Evolutionary conservation across 2,113 vertebrate species (phyloP).

Genomic region (Jaculus jaculus): DNA sequence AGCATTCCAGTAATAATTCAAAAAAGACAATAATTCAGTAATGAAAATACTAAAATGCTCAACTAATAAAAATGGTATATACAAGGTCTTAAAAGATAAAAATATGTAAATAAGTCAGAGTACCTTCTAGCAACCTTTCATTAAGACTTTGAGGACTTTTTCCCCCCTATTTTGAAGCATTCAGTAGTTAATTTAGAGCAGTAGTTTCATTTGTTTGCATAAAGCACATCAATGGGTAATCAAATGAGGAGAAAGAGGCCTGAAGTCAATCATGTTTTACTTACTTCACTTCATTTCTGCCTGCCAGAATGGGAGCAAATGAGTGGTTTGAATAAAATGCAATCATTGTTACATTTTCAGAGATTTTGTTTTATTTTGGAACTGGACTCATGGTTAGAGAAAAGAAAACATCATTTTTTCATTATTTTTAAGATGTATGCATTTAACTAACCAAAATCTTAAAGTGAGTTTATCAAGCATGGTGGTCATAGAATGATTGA

Average conservation of each 20-base stretch:
- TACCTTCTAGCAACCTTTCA: not conserved
- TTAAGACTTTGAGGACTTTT: not conserved
- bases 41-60: slow-evolving; percentile 14
- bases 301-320: slow-evolving; percentile 70
- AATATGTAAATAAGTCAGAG: not conserved
- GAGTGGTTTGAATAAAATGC: slow-evolving; percentile 48
- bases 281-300: slow-evolving; percentile 76
- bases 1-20: not conserved
- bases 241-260: slow-evolving; percentile 80
- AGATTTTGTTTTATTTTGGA: slow-evolving; percentile 48
- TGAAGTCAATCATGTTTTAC: slow-evolving; percentile 79
- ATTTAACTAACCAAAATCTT: not conserved
- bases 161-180: slow-evolving; percentile 70
- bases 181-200: slow-evolving; percentile 15
- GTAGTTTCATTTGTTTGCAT: slow-evolving; percentile 68
- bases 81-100: slow-evolving; percentile 9
- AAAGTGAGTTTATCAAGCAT: not conserved
- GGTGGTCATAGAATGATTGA: not conserved
- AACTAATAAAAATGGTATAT: slow-evolving; percentile 1
- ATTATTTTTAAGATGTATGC: not conserved
- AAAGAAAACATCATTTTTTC: not conserved
- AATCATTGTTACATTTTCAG: slow-evolving; percentile 30
- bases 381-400: not conserved
- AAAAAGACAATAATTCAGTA: slow-evolving; percentile 9
- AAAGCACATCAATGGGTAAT: slow-evolving; percentile 72